Evolutionary conservation across 2,888 invertebrate species (phyloP).

Genomic region (Apeira syringaria): DNA sequence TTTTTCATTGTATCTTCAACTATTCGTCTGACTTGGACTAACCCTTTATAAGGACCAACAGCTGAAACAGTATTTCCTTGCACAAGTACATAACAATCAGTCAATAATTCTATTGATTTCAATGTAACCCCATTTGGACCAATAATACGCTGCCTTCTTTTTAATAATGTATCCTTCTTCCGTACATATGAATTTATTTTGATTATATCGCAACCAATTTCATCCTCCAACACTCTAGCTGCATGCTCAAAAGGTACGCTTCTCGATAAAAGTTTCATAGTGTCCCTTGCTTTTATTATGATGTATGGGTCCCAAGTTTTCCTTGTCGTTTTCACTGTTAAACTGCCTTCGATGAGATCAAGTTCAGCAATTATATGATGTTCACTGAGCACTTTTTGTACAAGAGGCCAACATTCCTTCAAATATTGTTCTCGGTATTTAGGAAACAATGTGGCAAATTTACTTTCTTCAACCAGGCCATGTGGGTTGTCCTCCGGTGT

Average conservation of each 20-base stretch:
- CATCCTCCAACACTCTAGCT: constrained; percentile 92
- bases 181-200: constrained; percentile 96
- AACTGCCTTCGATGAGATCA: constrained; percentile 96
- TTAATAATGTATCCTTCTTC: constrained; percentile 97
- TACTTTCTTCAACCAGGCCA: constrained; percentile 95
- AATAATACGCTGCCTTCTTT: constrained; percentile 96
- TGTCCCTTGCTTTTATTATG: constrained; percentile 97
- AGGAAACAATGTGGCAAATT: constrained; percentile 98
- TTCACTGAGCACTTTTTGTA: constrained; percentile 92
- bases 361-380: constrained; percentile 93
- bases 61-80: constrained; percentile 99
- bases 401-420: constrained; percentile 97
- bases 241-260: constrained; percentile 99
- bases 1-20: constrained; percentile 99
- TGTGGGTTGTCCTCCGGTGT: constrained; percentile 94
- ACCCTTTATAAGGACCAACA: constrained; percentile 97
- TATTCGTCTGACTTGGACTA: constrained; percentile 93
- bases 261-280: constrained; percentile 96
- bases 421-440: constrained; percentile 98
- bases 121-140: constrained; percentile 99
- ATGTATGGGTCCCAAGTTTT: constrained; percentile 99
- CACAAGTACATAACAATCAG: constrained; percentile 97
- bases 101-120: constrained; percentile 97
- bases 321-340: constrained; percentile 96
- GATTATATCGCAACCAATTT: constrained; percentile 96